Evolutionary conservation across 2,888 invertebrate species (phyloP).

Genomic region (Petrolisthes manimaculis): DNA sequence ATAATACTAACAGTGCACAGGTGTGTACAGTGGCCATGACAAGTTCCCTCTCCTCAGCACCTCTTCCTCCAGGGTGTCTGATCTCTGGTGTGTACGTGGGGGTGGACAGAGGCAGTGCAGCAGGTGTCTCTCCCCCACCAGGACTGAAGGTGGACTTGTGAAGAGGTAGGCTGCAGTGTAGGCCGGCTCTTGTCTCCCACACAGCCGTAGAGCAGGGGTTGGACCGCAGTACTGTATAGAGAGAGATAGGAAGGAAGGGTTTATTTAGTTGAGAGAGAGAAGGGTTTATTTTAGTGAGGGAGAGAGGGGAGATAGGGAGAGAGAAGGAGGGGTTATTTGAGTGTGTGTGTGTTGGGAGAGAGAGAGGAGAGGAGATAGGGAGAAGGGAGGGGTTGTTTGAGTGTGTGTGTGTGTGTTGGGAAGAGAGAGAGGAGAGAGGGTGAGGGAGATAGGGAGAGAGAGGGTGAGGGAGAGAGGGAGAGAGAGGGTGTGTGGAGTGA

Average conservation of each 20-base stretch:
- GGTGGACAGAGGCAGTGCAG: conserved; percentile 58
- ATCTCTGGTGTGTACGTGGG: conserved; percentile 43
- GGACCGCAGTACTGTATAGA: conserved; percentile 48
- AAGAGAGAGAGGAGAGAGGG: neutral
- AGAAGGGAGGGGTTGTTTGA: neutral
- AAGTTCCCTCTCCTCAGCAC: conserved; percentile 45
- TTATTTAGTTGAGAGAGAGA: neutral
- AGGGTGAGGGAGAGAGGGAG: neutral
- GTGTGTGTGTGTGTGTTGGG: neutral
- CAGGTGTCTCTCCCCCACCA: conserved; percentile 40
- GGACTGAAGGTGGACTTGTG: conserved; percentile 51
- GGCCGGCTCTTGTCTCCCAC: conserved; percentile 44
- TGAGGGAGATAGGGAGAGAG: neutral
- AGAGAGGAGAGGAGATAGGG: neutral
- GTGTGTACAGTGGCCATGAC: conserved; percentile 52
- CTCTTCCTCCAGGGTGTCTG: conserved; percentile 41
- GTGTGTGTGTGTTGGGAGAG: neutral
- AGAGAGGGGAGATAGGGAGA: neutral
- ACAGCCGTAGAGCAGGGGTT: conserved; percentile 46
- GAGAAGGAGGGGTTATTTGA: neutral
- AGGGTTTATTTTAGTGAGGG: neutral
- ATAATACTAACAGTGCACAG: conserved; percentile 43
- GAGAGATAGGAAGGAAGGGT: neutral
- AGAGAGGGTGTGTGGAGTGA: neutral
- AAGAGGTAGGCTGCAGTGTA: conserved; percentile 59